Evolutionary conservation across 2,888 invertebrate genomes (phyloP), one percentile per base, ranked within the genome.

Genomic region (Cylloceria caligata): DNA sequence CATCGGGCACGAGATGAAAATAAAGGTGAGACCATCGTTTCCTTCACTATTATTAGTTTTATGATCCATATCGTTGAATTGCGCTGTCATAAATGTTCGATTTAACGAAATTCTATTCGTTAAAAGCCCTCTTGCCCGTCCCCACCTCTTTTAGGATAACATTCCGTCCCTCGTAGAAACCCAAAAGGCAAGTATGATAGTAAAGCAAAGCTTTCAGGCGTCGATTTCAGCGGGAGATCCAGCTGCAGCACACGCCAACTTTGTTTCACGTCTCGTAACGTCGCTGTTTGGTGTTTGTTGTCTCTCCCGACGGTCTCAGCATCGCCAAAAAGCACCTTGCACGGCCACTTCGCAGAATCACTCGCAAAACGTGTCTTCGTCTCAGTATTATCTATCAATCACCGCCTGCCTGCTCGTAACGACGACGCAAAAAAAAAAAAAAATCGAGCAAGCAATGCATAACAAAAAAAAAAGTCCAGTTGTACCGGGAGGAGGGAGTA

Each of bases 281-380:
- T 64, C 42, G 64, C 64, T 64, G 42, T 64, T 24, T 39, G 64
- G 39, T 4, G n/a, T 55, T 36, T 16, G 30, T 52, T 57, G 6
- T 72, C 34, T 36, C 21, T 78, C 36, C 39, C 47, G 68, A 69
- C 60, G 57, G 60, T 68, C 67, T 76, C 45, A 57, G 75, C 76
- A 69, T 65, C 69, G 76, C 68, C 30, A 30, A 65, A 57, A 36
- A n/a, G 90, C 91, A 91, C 90, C 81, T 89, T 90, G 91, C 91
- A 91, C 91, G 85, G 85, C 87, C 87, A 89, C 88, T 74, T 86
- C 87, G 88, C 89, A 89, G 87, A 88, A 83, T 80, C 84, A 84
- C 84, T 83, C 80, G 67, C 71, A 82, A 80, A 76, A 78, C 73
- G 64, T 82, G 75, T 80, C 55, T 21, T 73, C 67, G 64, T 73